Base-by-base conservation (phyloP, 2,113 vertebrate species). In the Gallinago paraguaiae region DNA sequence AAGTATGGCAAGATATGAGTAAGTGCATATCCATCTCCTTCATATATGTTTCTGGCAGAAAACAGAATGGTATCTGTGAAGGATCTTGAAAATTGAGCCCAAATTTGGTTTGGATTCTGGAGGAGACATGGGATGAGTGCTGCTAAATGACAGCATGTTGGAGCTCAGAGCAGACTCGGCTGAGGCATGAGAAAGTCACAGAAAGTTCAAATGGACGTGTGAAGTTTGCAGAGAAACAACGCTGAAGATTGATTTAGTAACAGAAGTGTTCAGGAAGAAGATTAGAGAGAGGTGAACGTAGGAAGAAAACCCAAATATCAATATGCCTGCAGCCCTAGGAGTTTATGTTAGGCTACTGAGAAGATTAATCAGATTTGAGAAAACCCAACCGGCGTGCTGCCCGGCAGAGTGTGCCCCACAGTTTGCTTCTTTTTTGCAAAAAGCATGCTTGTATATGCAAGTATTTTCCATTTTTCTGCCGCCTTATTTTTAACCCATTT, bases 401-500 rank as follows among this genome's bases (percentile, higher is more conserved):
- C 14, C 6, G 2, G 89, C 65, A 87, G 65, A 31, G 53, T 74
- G 79, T 72, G 20, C 80, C 35, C 63, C 71, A 37, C 56, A 67
- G 74, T 78, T 91, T 80, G 63, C 64, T n/a, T 88, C 69, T 64
- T 77, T 85, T 39, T 77, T 82, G 17, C 41, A 72, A 64, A 89
- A 94, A 68, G 10, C 86, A 2, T 33, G 65, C 68, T 71, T 93
- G 35, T 87, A 39, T 71, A 79, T 82, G 75, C 84, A 95, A 86
- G 69, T 82, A 74, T 89, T 84, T 96, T 89, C 65, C 57, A 45
- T 92, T 92, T 95, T 90, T 72, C 86, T 93, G 78, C 94, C 95
- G 91, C 83, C 87, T 92, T 94, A 82, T 95, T 95, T 95, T 94
- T 96, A 96, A 93, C 88, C 83, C 88, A 50, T 95, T 97, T 95